Percentiles rank a stretch among this genome's conserved stretches.
Evolutionary conservation across 2,113 vertebrate species (phyloP).

Genomic region (Zeus faber): DNA sequence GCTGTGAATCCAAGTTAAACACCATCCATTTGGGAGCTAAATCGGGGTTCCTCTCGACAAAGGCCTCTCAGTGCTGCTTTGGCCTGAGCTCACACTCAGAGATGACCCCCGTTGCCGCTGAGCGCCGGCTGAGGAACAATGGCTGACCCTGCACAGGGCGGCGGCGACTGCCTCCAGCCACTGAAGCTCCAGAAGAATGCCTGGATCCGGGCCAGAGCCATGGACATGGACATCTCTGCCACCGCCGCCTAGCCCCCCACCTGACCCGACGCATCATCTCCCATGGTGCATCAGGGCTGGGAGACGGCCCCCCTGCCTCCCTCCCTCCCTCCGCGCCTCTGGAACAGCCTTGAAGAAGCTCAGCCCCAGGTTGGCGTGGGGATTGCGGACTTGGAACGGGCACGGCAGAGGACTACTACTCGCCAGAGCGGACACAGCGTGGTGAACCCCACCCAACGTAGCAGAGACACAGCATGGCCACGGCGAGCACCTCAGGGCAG

Average conservation of each 20-base stretch:
- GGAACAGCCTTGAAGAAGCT: too few species aligned
- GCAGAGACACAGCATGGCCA: slow-evolving; percentile 85
- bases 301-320: too few species aligned
- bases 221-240: slow-evolving; percentile 66
- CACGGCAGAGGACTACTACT: slow-evolving; percentile 76
- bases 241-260: slow-evolving; percentile 29
- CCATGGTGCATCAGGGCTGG: slow-evolving; percentile 84
- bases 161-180: slow-evolving; percentile 93
- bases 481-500: slow-evolving; percentile 88
- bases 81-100: slow-evolving; percentile 81
- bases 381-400: slow-evolving; percentile 51
- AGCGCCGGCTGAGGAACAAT: slow-evolving; percentile 89
- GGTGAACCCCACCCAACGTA: slow-evolving; percentile 42
- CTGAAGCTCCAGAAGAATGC: slow-evolving; percentile 86
- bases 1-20: slow-evolving; percentile 40
- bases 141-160: slow-evolving; percentile 81
- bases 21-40: slow-evolving; percentile 50
- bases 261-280: slow-evolving; percentile 84
- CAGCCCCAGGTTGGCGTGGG: neutral
- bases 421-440: slow-evolving; percentile 55
- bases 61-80: slow-evolving; percentile 81
- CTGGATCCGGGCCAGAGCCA: slow-evolving; percentile 84
- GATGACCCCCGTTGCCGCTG: slow-evolving; percentile 85
- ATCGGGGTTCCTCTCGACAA: slow-evolving; percentile 59
- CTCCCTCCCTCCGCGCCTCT: too few species aligned